Percentiles rank a stretch among this genome's conserved stretches.
These are phyloP conservation scores for Tenthredo mesomela DNA, from an alignment of 2,888 invertebrate species.

Conservation along the genomic window DNA sequence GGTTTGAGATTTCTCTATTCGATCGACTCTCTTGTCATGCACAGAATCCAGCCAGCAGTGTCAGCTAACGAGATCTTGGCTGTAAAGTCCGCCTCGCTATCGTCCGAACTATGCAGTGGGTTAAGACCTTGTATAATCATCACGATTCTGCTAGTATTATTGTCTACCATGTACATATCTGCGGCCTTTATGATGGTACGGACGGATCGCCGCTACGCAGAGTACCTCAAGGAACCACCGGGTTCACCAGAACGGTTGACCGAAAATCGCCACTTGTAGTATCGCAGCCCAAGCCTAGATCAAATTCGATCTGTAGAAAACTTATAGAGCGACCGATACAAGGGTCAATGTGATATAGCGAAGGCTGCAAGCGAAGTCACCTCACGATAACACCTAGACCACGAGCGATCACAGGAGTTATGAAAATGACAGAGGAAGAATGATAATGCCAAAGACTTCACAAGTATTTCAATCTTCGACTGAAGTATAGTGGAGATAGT, in stretches of 20 bases:
- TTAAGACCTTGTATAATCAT: constrained; percentile 69
- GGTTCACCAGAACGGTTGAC: constrained; percentile 73
- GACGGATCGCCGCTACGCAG: constrained; percentile 72
- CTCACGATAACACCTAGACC: too few species aligned
- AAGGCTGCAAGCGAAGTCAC: too few species aligned
- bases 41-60: constrained; percentile 65
- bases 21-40: not conserved
- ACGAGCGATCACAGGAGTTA: too few species aligned
- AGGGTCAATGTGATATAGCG: too few species aligned
- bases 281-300: constrained; percentile 85
- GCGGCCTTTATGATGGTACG: constrained; percentile 75
- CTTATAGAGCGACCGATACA: too few species aligned
- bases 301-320: too few species aligned
- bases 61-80: constrained; percentile 52
- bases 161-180: constrained; percentile 72
- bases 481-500: too few species aligned
- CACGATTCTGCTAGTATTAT: constrained; percentile 69
- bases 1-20: not conserved
- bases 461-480: too few species aligned
- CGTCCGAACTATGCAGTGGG: constrained; percentile 54
- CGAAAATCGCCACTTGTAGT: constrained; percentile 71
- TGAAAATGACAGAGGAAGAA: too few species aligned
- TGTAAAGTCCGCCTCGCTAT: constrained; percentile 9
- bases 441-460: too few species aligned
- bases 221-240: constrained; percentile 72